Evolutionary conservation across 2,797 vertebrate genomes (phyloP).

Genomic region (Streptopelia turtur): DNA sequence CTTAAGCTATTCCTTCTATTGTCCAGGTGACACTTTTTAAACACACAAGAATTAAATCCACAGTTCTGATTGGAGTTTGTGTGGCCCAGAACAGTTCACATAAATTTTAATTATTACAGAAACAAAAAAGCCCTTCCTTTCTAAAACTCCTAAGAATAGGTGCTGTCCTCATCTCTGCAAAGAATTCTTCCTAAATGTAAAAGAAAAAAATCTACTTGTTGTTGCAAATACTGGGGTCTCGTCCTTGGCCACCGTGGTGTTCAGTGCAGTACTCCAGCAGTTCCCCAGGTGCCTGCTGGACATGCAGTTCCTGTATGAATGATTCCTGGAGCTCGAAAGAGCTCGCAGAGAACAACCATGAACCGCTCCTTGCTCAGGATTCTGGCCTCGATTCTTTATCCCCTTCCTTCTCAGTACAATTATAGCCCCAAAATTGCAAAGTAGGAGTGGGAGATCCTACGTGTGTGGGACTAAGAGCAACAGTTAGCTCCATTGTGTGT

Average conservation of each 20-base stretch:
- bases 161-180: neutral
- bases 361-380: neutral
- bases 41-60: neutral
- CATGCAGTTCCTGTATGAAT: neutral
- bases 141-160: neutral
- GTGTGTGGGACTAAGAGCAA: neutral
- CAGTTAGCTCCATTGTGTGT: rapidly evolving
- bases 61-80: neutral
- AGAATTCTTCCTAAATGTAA: neutral
- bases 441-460: neutral
- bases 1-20: neutral
- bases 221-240: neutral
- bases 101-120: neutral
- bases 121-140: neutral
- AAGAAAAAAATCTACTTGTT: neutral
- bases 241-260: neutral
- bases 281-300: neutral
- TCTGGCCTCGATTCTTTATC: neutral
- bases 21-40: neutral
- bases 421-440: neutral
- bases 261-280: neutral
- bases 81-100: neutral
- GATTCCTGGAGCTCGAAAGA: neutral
- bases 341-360: neutral
- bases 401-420: neutral